A percentile compares a stretch with the other conserved stretches of the same genome.
These are phyloP conservation scores for Cladopsammia gracilis DNA, from an alignment of 64 coral and sea anemone genomes.

Conservation along the genomic window DNA sequence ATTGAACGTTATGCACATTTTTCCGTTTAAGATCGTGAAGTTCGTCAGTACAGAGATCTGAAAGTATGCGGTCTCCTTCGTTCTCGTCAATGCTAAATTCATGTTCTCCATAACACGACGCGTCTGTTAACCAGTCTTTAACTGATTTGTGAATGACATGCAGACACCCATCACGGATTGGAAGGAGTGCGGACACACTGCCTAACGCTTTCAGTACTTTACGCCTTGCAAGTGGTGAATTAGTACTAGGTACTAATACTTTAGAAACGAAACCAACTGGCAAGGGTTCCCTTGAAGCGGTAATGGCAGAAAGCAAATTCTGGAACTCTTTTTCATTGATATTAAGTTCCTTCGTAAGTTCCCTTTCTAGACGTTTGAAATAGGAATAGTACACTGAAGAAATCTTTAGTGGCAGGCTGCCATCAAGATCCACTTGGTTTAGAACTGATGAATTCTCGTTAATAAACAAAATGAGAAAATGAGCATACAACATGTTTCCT, in stretches of 20 bases:
- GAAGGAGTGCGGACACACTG: conserved; percentile 3
- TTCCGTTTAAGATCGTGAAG: background rate
- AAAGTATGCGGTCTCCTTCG: conserved; percentile 7
- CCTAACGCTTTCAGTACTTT: background rate
- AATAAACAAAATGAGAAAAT: background rate
- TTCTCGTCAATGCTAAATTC: conserved; percentile 20
- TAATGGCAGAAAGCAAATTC: conserved; percentile 33
- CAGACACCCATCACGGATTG: conserved; percentile 23
- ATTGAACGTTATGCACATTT: background rate
- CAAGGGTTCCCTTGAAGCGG: conserved; percentile 13
- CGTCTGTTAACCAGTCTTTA: conserved; percentile 25
- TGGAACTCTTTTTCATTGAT: conserved; percentile 1
- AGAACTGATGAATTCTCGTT: background rate
- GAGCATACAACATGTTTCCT: background rate
- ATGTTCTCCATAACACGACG: background rate
- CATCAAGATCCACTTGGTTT: background rate
- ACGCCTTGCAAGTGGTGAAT: background rate
- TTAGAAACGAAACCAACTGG: conserved; percentile 12
- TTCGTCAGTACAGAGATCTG: background rate
- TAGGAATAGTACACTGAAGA: conserved; percentile 46
- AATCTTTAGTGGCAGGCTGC: background rate
- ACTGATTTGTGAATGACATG: conserved; percentile 38
- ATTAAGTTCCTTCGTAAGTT: background rate
- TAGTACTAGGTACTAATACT: background rate
- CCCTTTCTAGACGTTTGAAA: conserved; percentile 6